Evolutionary conservation across 1,140 invertebrate genomes (phyloP), one percentile per base, ranked within the genome.

Genomic region (Bombus difficillimus): DNA sequence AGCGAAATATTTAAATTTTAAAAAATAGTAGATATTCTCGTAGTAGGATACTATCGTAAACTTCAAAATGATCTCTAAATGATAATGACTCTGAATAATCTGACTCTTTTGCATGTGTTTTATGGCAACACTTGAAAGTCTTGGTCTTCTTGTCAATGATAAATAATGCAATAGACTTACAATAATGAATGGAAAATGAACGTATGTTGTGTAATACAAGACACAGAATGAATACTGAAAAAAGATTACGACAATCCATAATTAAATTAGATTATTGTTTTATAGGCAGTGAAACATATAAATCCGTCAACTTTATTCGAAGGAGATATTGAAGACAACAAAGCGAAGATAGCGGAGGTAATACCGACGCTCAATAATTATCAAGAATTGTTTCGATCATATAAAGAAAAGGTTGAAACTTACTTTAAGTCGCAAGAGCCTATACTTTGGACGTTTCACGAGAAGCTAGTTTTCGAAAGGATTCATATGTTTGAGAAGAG

Each of bases 381-480:
- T 77, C 92, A 92, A 74, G 89, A 94, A 53, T 88, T 93, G 13
- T 95, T 95, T 85, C 93, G 95, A 47, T 90, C 94, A 15, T 96
- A 96, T 93, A 95, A 95, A 34, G 87, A 88, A 5, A 96, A 96
- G 90, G 87, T 97, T 13, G 93, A 95, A n/a, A 93, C 83, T 41
- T 97, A 97, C 88, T 97, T 97, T 90, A 92, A 92, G 25, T 93
- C 94, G 78, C 94, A 95, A 22, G 94, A 96, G 59, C 92, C 95
- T 28, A 90, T 95, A 41, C 93, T 93, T 28, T 97, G 97, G 97
- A 96, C 96, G 78, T 97, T 97, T 93, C 94, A 97, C 37, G 94
- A 96, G 8, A 96, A 96, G 71, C 89, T 97, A 9, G 95, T 97
- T 43, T 97, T 97, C 91, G 94, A 96, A 80, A 92, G 96, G 84